Conservation (phyloP, 2,113 vertebrate genomes). For the Mormyrus iriodes region DNA sequence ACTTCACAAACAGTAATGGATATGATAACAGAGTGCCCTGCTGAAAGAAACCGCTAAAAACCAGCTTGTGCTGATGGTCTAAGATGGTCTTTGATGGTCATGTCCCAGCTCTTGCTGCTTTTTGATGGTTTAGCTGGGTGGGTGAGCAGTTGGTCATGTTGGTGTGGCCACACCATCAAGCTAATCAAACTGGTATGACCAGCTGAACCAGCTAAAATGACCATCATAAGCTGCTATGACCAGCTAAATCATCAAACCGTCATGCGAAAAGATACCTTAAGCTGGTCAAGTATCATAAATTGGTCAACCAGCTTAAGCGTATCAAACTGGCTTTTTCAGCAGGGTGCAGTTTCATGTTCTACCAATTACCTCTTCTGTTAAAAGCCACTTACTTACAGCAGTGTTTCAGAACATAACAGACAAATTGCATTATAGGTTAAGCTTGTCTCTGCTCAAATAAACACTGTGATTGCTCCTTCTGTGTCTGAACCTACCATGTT, state of each 20-base stretch:
- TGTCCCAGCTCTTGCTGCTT: neutral
- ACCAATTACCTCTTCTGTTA: neutral
- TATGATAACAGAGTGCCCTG: neutral
- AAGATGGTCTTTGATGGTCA: neutral
- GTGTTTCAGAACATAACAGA: neutral
- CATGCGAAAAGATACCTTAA: neutral
- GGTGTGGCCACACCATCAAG: neutral
- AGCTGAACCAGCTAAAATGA: too few relatives aligned
- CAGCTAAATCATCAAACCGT: neutral
- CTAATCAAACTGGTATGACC: neutral
- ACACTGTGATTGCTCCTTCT: slow-evolving; percentile 52
- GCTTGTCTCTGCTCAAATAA: neutral
- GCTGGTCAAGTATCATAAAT: neutral
- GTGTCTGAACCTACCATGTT: slow-evolving; percentile 54
- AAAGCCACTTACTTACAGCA: neutral
- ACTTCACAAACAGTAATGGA: neutral
- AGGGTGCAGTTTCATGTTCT: neutral
- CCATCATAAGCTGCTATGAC: neutral
- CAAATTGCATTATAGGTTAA: neutral
- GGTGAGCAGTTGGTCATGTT: neutral
- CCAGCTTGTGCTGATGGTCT: neutral
- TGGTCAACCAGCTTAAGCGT: neutral
- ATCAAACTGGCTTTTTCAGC: neutral
- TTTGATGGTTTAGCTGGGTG: neutral
- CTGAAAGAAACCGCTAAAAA: neutral